Evolutionary conservation across 30 jellyfish, hydroid and myxozoan species (phyloP).

Genomic region (Aurelia coerulea): DNA sequence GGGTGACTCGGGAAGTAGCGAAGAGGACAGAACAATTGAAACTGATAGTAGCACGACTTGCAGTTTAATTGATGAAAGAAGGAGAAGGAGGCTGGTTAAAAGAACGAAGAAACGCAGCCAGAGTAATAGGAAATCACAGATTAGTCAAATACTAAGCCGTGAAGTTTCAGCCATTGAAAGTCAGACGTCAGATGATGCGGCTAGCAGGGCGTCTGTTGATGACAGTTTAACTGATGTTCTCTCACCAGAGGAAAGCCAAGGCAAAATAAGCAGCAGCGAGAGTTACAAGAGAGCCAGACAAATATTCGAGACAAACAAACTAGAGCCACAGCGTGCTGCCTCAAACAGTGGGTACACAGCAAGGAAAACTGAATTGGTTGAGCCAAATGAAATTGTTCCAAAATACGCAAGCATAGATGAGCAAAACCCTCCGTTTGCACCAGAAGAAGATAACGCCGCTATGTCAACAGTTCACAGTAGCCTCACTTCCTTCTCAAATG

Average conservation of each 20-base stretch:
- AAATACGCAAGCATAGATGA: conserved; percentile 25
- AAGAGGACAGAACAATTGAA: conserved; percentile 69
- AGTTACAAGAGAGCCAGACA: conserved; percentile 73
- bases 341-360: conserved; percentile 1
- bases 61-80: conserved; percentile 82
- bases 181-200: conserved; percentile 67
- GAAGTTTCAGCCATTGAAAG: conserved; percentile 62
- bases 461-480: conserved; percentile 65
- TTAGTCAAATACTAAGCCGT: conserved; percentile 68
- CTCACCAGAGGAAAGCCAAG: conserved; percentile 62
- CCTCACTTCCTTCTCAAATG: conserved; percentile 23
- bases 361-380: not conserved
- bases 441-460: conserved; percentile 34
- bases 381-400: conserved; percentile 23
- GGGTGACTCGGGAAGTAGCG: conserved; percentile 67
- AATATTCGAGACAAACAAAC: conserved; percentile 62
- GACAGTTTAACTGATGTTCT: conserved; percentile 54
- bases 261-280: conserved; percentile 47
- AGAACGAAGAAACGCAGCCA: conserved; percentile 74
- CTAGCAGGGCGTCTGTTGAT: conserved; percentile 73
- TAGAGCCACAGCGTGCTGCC: conserved; percentile 47
- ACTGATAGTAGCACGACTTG: conserved; percentile 81
- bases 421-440: conserved; percentile 52
- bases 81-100: conserved; percentile 77
- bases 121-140: conserved; percentile 60